Evolutionary conservation across 2,113 vertebrate species (phyloP), one percentile per base, ranked within the genome.

Genomic region (Cyphomyrus discorhynchus): DNA sequence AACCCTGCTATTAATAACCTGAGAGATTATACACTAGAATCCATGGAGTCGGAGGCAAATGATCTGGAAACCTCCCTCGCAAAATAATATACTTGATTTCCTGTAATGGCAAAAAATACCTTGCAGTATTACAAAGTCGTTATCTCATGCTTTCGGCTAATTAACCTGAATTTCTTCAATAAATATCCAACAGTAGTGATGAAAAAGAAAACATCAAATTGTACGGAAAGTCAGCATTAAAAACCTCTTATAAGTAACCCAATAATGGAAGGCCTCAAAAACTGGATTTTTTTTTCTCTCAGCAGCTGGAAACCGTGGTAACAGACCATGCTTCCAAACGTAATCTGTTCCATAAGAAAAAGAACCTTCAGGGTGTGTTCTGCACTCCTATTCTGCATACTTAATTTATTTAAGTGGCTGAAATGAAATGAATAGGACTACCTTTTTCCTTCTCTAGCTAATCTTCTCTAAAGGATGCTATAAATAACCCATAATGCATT

Each of bases 61-160:
- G 85, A 87, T 47, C 85, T 87, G 50, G 85, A 87, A 84, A 56
- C 50, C 15, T 56, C 35, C 50, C 85, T 53, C 5, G 27, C n/a
- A 49, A 87, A 87, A 53, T 39, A 87, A 87, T 53, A 39, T 9
- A 87, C 50, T 84, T 52, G 45, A 87, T 27, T 87, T 35, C 27
- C 85, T 53, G 85, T 87, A 53, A 56, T 87, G 50, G 49, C n/a
- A n/a, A 35, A 53, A 53, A 87, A 87, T 87, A 87, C 13, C 85
- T 53, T 1, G 19, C 27, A 53, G 50, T 49, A 87, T 53, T 53
- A 53, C 50, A 21, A 53, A 47, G 42, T 46, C 42, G 19, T 84
- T 45, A 39, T 84, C 21, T 47, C 39, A 47, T 5, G 42, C 82
- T 3, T 47, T 46, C 0, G 45, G 82, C 82, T 84, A 47, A 84